Evolutionary conservation across 2,888 invertebrate species (phyloP).

Genomic region (Anaspis maculata): DNA sequence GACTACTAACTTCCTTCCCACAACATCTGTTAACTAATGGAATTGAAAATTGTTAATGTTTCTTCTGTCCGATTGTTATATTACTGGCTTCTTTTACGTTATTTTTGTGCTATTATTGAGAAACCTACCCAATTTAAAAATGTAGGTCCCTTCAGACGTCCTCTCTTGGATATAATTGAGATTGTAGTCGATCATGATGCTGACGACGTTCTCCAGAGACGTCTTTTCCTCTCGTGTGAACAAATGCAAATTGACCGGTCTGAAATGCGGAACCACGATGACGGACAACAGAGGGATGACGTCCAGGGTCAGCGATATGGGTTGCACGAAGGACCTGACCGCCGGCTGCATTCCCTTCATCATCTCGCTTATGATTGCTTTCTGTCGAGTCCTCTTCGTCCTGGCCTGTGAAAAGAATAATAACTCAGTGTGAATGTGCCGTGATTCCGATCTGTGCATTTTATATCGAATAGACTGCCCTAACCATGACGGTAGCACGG

Average conservation of each 20-base stretch:
- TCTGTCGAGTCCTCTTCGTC: constrained; percentile 44
- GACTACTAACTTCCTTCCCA: too few relatives aligned
- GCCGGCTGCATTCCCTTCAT: constrained; percentile 54
- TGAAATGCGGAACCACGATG: constrained; percentile 63
- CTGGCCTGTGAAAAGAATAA: constrained; percentile 47
- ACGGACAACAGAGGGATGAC: constrained; percentile 62
- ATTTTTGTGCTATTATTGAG: too few relatives aligned
- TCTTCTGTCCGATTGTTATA: too few relatives aligned
- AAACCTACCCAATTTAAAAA: constrained; percentile 46
- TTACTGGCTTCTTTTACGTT: too few relatives aligned
- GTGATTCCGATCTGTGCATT: too few relatives aligned
- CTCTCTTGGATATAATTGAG: constrained; percentile 77
- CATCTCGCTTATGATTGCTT: constrained; percentile 52
- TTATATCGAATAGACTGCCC: too few relatives aligned
- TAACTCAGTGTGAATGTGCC: too few relatives aligned
- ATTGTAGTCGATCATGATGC: constrained; percentile 84
- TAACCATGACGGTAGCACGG: too few relatives aligned
- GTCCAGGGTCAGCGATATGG: constrained; percentile 53
- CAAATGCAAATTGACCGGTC: constrained; percentile 64
- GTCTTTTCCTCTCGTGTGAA: constrained; percentile 65
- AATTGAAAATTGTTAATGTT: too few relatives aligned
- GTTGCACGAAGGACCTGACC: constrained; percentile 42
- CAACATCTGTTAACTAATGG: too few relatives aligned
- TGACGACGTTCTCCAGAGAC: constrained; percentile 61
- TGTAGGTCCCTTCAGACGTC: constrained; percentile 67